Evolutionary conservation across 2,888 invertebrate genomes (phyloP).

Genomic region (Dryomyza anilis): DNA sequence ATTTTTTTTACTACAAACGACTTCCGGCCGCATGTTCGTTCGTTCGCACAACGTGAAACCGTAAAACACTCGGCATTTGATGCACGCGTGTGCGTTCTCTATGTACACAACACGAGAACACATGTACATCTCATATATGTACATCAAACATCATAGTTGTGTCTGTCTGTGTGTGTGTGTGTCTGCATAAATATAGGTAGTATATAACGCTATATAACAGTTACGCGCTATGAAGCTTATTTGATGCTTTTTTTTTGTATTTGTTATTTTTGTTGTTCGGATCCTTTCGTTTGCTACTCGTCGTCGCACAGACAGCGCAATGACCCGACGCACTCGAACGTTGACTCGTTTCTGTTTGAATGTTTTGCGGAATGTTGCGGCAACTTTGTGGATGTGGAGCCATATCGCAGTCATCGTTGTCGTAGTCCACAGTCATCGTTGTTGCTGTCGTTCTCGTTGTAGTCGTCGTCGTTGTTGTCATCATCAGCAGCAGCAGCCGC

Average conservation of each 20-base stretch:
- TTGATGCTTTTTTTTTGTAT: not conserved
- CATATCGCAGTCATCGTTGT: no score
- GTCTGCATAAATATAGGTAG: no score
- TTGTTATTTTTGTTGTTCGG: not conserved
- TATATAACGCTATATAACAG: not conserved
- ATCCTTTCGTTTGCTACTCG: not conserved
- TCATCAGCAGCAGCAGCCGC: no score
- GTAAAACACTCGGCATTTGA: no score
- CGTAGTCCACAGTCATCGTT: no score
- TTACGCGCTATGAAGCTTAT: not conserved
- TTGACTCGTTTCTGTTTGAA: conserved; percentile 54
- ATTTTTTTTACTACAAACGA: no score
- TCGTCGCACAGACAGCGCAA: conserved; percentile 42
- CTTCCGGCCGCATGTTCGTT: no score
- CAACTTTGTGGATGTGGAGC: conserved; percentile 44
- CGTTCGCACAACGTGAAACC: no score
- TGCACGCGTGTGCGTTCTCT: no score
- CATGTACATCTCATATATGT: not conserved
- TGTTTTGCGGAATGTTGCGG: conserved; percentile 37
- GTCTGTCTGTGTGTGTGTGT: not conserved
- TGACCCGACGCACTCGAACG: conserved; percentile 57
- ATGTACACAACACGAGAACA: not conserved
- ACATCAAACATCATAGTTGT: not conserved
- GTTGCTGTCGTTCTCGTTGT: no score
- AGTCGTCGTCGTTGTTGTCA: no score